Base-by-base conservation (phyloP, 2,113 vertebrate species). In the Oncorhynchus masou region DNA sequence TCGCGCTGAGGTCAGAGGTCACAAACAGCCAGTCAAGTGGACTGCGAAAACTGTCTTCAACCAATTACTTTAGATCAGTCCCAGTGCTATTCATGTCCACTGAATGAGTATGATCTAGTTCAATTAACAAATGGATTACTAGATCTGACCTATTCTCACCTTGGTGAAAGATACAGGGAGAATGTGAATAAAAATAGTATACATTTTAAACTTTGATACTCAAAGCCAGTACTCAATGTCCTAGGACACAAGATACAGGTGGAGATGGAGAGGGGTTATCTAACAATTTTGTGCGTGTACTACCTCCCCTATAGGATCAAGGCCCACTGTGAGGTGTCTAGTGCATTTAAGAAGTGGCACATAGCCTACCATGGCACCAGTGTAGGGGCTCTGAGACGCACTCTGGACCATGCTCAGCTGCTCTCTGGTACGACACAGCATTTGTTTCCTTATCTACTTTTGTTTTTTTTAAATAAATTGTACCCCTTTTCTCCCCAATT, bases 321-420 rank as follows among this genome's bases (percentile, higher is more conserved):
- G 78, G 91, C 96, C 7, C 94, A 90, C 82, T 91, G 95, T 76
- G 95, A 97, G 76, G 93, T 94, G 57, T 94, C 95, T 11, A 95
- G 93, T 1, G 89, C 93, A 51, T 93, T 93, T 69, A 97, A 97
- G 89, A 97, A 97, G 87, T 97, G 96, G 96, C 96, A 97, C 89
- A 95, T 96, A 15, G 96, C 96, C 0, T 97, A 96, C 76, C 96
- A 97, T 1, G 96, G 96, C 73, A 96, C 95, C 62, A 95, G 80
- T 3, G 92, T 96, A 0, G 95, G 95, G 4, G 90, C 92, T 1
- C 85, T 97, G 3, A 90, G 96, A 9, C 93, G 96, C 70, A 93
- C 91, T 4, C 90, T 97, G 86, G 96, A 97, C 86, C 94, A 95
- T 82, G 95, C 92, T 72, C 94, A 97, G 81, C 87, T 97, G 75